phyloP scores from a whole-genome alignment of 2,888 invertebrate species.

The Gerris lacustris region DNA sequence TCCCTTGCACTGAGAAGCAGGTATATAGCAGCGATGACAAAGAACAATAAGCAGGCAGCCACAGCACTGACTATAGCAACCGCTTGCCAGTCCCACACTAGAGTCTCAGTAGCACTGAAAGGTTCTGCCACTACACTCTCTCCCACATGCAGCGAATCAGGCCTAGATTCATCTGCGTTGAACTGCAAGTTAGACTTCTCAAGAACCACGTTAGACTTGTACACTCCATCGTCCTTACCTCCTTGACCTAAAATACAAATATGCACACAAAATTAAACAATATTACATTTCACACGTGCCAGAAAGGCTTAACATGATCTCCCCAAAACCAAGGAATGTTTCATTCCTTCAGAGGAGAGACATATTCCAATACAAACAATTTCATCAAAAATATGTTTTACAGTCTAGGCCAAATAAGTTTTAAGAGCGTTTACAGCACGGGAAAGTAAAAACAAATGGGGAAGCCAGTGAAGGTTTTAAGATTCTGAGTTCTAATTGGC shows the following conservation, averaged over 20 bases:
- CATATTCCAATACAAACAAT: too few relatives aligned
- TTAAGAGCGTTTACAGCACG: too few relatives aligned
- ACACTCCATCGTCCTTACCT: not conserved
- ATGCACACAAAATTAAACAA: too few relatives aligned
- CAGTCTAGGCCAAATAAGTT: too few relatives aligned
- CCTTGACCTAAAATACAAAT: not conserved
- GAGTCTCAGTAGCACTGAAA: constrained; percentile 36
- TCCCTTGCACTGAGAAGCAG: constrained; percentile 65
- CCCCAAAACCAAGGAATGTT: too few relatives aligned
- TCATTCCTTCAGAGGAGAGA: too few relatives aligned
- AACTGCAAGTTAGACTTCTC: not conserved
- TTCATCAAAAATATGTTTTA: too few relatives aligned
- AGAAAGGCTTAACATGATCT: too few relatives aligned
- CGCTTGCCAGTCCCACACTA: constrained; percentile 61
- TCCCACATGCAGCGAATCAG: not conserved
- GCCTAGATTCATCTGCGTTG: not conserved
- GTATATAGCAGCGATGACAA: constrained; percentile 61
- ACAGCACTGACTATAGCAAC: constrained; percentile 59
- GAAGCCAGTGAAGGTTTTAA: too few relatives aligned
- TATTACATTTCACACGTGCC: too few relatives aligned
- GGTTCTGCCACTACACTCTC: constrained; percentile 24
- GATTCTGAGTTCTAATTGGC: too few relatives aligned
- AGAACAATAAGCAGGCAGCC: constrained; percentile 64
- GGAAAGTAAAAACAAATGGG: too few relatives aligned
- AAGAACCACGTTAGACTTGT: constrained; percentile 1